phyloP scores from a whole-genome alignment of 2,113 vertebrate genomes.

The Rhipidura dahli region DNA sequence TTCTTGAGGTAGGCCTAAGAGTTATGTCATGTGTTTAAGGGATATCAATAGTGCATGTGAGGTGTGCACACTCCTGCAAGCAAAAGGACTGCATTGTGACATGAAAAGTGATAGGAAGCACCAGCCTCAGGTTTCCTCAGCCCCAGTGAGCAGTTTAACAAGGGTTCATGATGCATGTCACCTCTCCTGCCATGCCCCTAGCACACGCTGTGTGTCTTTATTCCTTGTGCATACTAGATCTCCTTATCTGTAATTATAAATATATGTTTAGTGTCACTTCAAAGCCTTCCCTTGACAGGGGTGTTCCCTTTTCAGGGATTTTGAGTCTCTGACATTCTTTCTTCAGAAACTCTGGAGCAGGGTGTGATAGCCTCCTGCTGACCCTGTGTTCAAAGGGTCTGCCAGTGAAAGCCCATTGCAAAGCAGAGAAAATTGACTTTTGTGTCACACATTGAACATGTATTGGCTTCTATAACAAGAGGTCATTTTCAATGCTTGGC shows the following conservation, averaged over 20 bases:
- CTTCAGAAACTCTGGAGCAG: background rate
- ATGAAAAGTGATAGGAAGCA: conserved; percentile 33
- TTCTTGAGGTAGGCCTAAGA: background rate
- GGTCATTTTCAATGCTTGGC: background rate
- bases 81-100: conserved; percentile 2
- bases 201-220: background rate
- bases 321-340: conserved; percentile 45
- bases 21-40: background rate
- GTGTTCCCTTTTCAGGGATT: conserved; percentile 42
- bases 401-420: background rate
- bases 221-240: conserved; percentile 3
- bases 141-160: conserved; percentile 46
- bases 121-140: conserved; percentile 41
- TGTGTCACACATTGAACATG: background rate
- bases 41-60: conserved; percentile 36
- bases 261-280: conserved; percentile 57
- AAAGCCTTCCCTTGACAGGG: conserved; percentile 41
- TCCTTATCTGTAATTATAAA: conserved; percentile 54
- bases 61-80: background rate
- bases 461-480: background rate
- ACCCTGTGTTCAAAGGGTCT: conserved; percentile 32
- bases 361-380: conserved; percentile 32
- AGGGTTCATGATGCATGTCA: conserved; percentile 48
- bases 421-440: background rate
- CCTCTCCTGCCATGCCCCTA: conserved; percentile 51